Evolutionary conservation across 1,140 invertebrate species (phyloP).

Genomic region (Listronotus oregonensis): DNA sequence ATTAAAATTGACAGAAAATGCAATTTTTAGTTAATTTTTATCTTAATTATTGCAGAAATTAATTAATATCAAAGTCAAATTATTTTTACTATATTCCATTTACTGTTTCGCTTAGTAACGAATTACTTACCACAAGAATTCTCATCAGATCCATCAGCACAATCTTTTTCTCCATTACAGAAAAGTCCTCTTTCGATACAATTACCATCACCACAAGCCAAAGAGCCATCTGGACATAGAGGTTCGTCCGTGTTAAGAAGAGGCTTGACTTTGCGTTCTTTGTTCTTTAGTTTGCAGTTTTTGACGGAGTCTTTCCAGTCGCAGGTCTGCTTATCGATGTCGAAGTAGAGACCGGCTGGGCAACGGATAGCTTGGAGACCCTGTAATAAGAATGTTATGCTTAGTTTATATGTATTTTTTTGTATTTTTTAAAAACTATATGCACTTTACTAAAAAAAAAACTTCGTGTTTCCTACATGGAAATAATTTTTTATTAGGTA

Average conservation of each 20-base stretch:
- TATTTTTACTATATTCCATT: no score
- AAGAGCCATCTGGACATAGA: constrained; percentile 81
- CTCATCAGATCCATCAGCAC: constrained; percentile 86
- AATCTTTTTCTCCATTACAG: constrained; percentile 93
- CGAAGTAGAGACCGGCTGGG: constrained; percentile 90
- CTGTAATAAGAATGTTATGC: constrained; percentile 56
- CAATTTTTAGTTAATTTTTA: no score
- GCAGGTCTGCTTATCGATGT: constrained; percentile 95
- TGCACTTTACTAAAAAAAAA: no score
- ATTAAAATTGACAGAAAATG: no score
- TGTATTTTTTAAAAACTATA: no score
- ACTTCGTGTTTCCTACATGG: no score
- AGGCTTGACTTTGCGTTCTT: constrained; percentile 88
- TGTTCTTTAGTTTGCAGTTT: constrained; percentile 90
- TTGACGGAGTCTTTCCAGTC: constrained; percentile 94
- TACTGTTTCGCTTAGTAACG: no score
- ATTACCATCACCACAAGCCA: constrained; percentile 84
- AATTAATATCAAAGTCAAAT: no score
- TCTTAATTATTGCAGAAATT: no score
- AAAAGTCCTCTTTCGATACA: constrained; percentile 90
- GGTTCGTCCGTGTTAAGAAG: constrained; percentile 89
- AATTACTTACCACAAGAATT: constrained; percentile 84
- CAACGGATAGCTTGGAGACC: constrained; percentile 91
- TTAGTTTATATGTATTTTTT: background rate
- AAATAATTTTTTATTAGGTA: no score